Evolutionary conservation across 2,888 invertebrate species (phyloP).

Genomic region (Lycia hirtaria): DNA sequence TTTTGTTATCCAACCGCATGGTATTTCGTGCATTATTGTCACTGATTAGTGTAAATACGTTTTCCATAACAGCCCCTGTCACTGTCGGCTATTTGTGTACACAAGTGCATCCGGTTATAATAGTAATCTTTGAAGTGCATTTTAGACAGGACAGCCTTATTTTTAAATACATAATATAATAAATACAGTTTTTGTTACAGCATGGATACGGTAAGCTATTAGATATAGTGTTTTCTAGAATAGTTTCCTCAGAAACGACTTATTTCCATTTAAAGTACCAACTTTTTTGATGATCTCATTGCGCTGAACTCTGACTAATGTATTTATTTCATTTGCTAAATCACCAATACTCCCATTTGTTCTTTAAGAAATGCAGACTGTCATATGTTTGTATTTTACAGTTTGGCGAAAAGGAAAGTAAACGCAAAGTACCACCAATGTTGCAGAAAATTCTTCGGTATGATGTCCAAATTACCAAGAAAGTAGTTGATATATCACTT

Average conservation of each 20-base stretch:
- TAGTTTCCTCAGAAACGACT: too few species aligned
- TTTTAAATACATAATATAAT: slow-evolving; percentile 5
- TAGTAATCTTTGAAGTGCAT: too few species aligned
- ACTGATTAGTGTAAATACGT: too few species aligned
- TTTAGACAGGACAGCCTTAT: too few species aligned
- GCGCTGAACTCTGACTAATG: not conserved
- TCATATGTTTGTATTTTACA: slow-evolving; percentile 42
- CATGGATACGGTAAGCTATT: slow-evolving; percentile 59
- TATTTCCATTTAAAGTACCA: too few species aligned
- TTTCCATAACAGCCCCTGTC: not conserved
- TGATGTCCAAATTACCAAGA: slow-evolving; percentile 82
- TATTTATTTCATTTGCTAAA: not conserved
- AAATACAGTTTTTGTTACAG: slow-evolving; percentile 26
- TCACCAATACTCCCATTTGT: not conserved
- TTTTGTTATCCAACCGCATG: slow-evolving; percentile 9
- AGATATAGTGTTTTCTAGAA: too few species aligned
- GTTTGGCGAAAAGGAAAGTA: slow-evolving; percentile 60
- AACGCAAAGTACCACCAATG: slow-evolving; percentile 76
- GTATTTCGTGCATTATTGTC: not conserved
- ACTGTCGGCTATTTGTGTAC: slow-evolving; percentile 6
- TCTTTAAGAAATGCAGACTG: not conserved
- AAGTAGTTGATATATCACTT: slow-evolving; percentile 77
- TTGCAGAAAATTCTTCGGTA: slow-evolving; percentile 76
- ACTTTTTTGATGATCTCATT: not conserved
- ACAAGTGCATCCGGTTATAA: slow-evolving; percentile 22